Conservation (phyloP, 2,113 vertebrate species). For the Rhadina sibilatrix region DNA sequence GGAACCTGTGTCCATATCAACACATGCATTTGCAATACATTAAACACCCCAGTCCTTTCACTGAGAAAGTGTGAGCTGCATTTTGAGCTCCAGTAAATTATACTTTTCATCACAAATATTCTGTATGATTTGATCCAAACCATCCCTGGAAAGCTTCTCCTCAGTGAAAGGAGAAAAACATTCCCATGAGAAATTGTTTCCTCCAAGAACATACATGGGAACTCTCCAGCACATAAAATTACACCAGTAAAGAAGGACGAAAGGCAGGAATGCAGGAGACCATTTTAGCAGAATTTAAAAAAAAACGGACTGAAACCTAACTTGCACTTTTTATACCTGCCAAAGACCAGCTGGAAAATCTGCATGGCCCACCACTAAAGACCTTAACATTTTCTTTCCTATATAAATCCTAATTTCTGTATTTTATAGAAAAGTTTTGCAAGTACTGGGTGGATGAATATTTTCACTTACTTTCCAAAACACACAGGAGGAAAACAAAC, state of each 20-base stretch:
- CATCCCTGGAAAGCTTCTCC: slow-evolving; percentile 10
- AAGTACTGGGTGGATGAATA: neutral
- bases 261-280: neutral
- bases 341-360: neutral
- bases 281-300: neutral
- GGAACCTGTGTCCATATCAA: neutral
- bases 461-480: neutral
- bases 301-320: neutral
- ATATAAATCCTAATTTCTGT: neutral
- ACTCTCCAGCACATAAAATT: slow-evolving; percentile 4
- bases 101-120: slow-evolving; percentile 25
- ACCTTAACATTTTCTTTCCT: neutral
- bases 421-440: neutral
- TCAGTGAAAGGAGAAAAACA: neutral
- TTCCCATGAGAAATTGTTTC: slow-evolving; percentile 40
- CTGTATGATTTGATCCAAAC: slow-evolving; percentile 15
- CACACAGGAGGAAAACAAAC: neutral
- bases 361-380: neutral
- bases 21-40: neutral
- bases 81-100: neutral
- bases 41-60: neutral
- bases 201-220: slow-evolving; percentile 22
- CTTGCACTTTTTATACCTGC: neutral
- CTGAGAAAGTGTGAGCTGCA: neutral
- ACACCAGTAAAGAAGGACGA: neutral